Base-by-base conservation (phyloP, 2,888 invertebrate genomes). In the Spatulosminthurus flaviceps region DNA sequence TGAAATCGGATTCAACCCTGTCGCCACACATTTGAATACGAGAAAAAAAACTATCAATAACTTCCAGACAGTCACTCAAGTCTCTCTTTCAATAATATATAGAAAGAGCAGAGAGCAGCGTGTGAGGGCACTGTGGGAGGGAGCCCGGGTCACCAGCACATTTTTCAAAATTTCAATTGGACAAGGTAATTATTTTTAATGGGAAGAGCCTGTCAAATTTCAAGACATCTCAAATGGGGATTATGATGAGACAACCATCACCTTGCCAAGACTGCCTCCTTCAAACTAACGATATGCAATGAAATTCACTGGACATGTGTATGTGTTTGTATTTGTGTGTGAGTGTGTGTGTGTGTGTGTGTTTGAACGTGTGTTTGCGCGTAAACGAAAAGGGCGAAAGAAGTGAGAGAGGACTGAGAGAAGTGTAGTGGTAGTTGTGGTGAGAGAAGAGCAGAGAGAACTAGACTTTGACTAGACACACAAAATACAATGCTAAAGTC, bases 401-500 rank as follows among this genome's bases (percentile, higher is more conserved):
- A 34, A 34, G n/a, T 11, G 64, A 64, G 51, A 5, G 51, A 19
- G 51, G 16, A n/a, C n/a, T n/a, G 51, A 11, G 16, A 51, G 16
- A 2, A 51, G 51, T 51, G 51, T 51, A 19, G 51, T 51, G 51
- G n/a, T 51, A 19, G 51, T 51, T 13, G 22, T 66, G 7, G 67
- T 7, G 67, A 67, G 67, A 67, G 67, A 67, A n/a, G 28, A 22
- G n/a, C 26, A 28, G n/a, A n/a, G n/a, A n/a, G 67, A 19, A 22
- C 19, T 11, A 69, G 69, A 22, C 64, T 34, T 34, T 34, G 34
- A 34, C 34, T 34, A 9, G 24, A 24, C n/a, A 64, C 64, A 64
- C 11, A 69, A 69, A 72, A 72, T n/a, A 51, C 51, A 72, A 72
- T 72, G 72, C 72, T 72, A 41, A 43, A 72, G 72, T 72, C 72